These are phyloP conservation scores for Spheniscus mendiculus DNA, from an alignment of 2,113 vertebrate species.

Conservation along the genomic window DNA sequence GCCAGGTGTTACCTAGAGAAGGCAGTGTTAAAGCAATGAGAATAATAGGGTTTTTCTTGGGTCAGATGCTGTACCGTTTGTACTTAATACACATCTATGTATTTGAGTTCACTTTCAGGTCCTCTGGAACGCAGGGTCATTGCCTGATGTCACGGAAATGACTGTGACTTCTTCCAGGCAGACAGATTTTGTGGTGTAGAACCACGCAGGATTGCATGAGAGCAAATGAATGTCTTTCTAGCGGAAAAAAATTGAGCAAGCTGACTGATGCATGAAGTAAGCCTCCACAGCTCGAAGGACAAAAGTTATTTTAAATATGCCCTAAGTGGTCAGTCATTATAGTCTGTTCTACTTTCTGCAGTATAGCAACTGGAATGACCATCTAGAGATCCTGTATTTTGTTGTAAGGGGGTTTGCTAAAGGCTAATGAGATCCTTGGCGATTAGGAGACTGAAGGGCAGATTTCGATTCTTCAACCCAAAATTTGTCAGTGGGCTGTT, in stretches of 20 bases:
- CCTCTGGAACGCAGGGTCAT: fast-evolving
- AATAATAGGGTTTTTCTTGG: not conserved
- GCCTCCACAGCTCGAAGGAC: not conserved
- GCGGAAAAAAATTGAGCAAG: fast-evolving
- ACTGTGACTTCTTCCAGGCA: not conserved
- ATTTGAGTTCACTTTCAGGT: not conserved
- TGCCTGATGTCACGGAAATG: not conserved
- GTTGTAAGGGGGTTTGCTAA: not conserved
- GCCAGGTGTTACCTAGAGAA: not conserved
- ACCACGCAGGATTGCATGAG: fast-evolving
- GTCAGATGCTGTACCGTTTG: not conserved
- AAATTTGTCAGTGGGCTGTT: not conserved
- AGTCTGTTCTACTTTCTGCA: not conserved
- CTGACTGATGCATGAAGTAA: not conserved
- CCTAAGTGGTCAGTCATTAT: not conserved
- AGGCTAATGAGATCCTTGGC: not conserved
- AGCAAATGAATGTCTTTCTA: not conserved
- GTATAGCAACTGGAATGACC: not conserved
- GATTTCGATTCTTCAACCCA: not conserved
- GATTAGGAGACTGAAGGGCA: not conserved
- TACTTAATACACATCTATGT: not conserved
- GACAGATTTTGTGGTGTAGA: not conserved
- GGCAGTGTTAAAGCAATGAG: not conserved
- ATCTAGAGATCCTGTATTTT: not conserved
- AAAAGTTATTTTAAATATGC: not conserved